These are phyloP conservation scores for Amphilophus citrinellus DNA, from an alignment of 2,113 vertebrate species.

Conservation along the genomic window DNA sequence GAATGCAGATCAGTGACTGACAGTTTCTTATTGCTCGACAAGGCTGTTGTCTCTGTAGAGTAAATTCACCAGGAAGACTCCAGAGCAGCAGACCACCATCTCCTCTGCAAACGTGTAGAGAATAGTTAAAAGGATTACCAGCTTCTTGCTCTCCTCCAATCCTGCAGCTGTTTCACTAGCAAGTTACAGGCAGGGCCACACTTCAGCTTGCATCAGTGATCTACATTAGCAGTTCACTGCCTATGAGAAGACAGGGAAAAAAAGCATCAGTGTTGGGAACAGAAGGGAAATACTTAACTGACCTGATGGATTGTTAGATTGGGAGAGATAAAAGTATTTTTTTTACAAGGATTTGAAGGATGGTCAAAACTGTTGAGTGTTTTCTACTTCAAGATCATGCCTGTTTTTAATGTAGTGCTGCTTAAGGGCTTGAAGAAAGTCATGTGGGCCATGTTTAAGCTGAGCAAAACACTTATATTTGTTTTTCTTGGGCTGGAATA, in stretches of 20 bases:
- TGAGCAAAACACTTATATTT: conserved; percentile 14
- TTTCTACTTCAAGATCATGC: neutral
- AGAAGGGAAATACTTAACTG: conserved; percentile 11
- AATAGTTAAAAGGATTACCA: conserved; percentile 51
- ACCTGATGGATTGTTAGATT: neutral
- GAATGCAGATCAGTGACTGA: conserved; percentile 35
- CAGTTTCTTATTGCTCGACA: conserved; percentile 10
- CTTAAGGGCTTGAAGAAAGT: neutral
- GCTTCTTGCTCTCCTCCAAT: conserved; percentile 38
- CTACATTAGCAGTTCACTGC: conserved; percentile 11
- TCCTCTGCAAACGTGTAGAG: conserved; percentile 25
- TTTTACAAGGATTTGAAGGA: neutral
- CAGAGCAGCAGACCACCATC: conserved; percentile 40
- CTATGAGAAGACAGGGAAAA: neutral
- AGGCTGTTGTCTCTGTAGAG: conserved; percentile 21
- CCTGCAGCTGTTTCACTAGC: conserved; percentile 41
- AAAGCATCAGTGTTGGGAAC: neutral
- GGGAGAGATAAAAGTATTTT: neutral
- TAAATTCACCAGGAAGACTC: conserved; percentile 39
- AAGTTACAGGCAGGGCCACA: conserved; percentile 20
- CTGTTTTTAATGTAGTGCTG: neutral
- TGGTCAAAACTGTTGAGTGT: neutral
- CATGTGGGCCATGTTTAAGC: conserved; percentile 11
- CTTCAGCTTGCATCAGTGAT: conserved; percentile 31
- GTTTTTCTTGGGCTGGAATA: conserved; percentile 31